A percentile compares a stretch with the other conserved stretches of the same genome.
Conservation (phyloP, 2,888 invertebrate species). For the Lochmaea capreae region DNA sequence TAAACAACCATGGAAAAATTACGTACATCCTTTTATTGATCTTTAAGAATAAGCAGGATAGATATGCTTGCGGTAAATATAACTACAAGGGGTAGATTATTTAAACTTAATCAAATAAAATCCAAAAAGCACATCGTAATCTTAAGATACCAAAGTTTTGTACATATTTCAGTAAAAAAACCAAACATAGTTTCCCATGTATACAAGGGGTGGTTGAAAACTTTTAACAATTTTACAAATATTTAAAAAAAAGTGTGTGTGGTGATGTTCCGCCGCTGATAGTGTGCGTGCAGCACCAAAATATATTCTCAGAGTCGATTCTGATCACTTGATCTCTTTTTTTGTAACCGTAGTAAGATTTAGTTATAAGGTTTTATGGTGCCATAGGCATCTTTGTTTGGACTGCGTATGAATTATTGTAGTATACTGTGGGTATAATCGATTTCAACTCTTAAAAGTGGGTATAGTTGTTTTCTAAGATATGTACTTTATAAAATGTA, state of each 20-base stretch:
- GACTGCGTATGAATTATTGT: slow-evolving; percentile 19
- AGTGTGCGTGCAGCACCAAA: slow-evolving; percentile 28
- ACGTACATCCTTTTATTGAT: slow-evolving; percentile 9
- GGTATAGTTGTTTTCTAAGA: neutral
- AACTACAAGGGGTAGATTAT: neutral
- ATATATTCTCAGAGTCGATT: slow-evolving; percentile 29
- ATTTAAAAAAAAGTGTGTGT: too few relatives aligned
- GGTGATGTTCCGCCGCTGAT: slow-evolving; percentile 16
- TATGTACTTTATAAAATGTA: too few relatives aligned
- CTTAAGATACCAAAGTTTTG: too few relatives aligned
- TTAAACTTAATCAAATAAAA: neutral
- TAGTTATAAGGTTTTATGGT: slow-evolving; percentile 29
- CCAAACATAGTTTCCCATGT: too few relatives aligned
- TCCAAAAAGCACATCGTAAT: too few relatives aligned
- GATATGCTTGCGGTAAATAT: neutral
- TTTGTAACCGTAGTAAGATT: slow-evolving; percentile 28
- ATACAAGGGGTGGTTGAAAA: too few relatives aligned
- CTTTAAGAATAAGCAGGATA: slow-evolving; percentile 3
- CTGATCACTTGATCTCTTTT: slow-evolving; percentile 33
- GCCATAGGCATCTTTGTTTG: slow-evolving; percentile 26
- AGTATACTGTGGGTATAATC: slow-evolving; percentile 4
- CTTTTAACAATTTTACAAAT: too few relatives aligned
- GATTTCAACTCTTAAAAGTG: slow-evolving; percentile 8
- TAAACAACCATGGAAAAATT: slow-evolving; percentile 3
- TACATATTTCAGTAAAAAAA: too few relatives aligned